Evolutionary conservation across 2,113 vertebrate species (phyloP).

Genomic region (Gobiocypris rarus): DNA sequence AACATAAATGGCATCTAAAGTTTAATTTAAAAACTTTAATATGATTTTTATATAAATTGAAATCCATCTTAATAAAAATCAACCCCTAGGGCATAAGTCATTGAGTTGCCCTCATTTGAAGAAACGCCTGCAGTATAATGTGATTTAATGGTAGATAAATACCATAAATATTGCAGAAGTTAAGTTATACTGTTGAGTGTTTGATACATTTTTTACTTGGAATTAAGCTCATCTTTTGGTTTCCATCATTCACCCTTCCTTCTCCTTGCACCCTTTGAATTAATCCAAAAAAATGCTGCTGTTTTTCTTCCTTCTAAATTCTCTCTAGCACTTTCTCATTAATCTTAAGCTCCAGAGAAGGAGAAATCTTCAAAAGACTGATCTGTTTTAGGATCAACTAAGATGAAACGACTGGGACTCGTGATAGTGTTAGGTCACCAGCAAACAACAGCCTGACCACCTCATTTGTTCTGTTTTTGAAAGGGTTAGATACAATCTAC

Average conservation of each 20-base stretch:
- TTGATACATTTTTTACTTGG: neutral
- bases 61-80: neutral
- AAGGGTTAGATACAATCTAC: neutral
- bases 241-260: neutral
- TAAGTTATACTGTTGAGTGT: neutral
- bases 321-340: neutral
- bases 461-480: neutral
- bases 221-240: neutral
- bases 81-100: neutral
- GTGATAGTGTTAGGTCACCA: conserved; percentile 8
- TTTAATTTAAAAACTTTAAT: too few species aligned
- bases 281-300: neutral
- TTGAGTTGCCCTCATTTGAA: neutral
- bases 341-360: conserved; percentile 16
- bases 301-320: neutral
- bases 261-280: neutral
- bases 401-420: conserved; percentile 11
- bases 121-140: neutral
- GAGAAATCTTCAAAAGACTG: conserved; percentile 14
- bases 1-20: too few species aligned
- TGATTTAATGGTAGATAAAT: neutral
- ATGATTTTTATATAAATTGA: too few species aligned
- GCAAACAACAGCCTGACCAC: neutral
- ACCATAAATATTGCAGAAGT: neutral
- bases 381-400: conserved; percentile 34